phyloP scores from a whole-genome alignment of 2,797 vertebrate species.

The Channallabes apus region DNA sequence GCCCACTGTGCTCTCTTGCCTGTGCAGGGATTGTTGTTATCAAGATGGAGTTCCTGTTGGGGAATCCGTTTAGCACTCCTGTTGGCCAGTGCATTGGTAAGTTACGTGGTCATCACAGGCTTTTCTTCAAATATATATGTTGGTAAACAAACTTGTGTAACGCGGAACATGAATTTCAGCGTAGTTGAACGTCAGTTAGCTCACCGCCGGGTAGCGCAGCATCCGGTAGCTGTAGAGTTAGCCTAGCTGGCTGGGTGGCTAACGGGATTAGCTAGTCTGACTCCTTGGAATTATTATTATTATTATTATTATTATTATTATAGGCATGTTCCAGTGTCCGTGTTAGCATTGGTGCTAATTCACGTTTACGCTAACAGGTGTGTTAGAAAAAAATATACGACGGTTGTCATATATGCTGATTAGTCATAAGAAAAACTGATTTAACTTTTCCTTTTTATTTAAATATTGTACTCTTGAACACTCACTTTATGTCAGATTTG shows the following conservation, averaged over 20 bases:
- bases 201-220: background rate
- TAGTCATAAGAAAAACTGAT: background rate
- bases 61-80: conserved; percentile 96
- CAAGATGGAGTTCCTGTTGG: conserved; percentile 98
- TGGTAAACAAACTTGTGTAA: background rate
- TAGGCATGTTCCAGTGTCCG: background rate
- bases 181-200: background rate
- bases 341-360: background rate
- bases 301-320: background rate
- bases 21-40: conserved; percentile 80
- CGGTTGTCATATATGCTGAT: background rate
- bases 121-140: background rate
- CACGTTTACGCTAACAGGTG: too few relatives aligned
- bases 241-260: conserved; percentile 16
- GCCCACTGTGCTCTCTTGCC: conserved; percentile 55
- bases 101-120: conserved; percentile 48
- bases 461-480: background rate
- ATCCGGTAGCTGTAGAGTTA: conserved; percentile 24
- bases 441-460: background rate
- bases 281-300: background rate
- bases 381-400: background rate
- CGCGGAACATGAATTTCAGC: background rate
- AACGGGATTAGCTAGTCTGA: background rate
- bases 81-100: conserved; percentile 95
- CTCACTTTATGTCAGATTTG: background rate